Conservation (phyloP, 2,888 invertebrate species). For the Chrysodeixis includens region DNA sequence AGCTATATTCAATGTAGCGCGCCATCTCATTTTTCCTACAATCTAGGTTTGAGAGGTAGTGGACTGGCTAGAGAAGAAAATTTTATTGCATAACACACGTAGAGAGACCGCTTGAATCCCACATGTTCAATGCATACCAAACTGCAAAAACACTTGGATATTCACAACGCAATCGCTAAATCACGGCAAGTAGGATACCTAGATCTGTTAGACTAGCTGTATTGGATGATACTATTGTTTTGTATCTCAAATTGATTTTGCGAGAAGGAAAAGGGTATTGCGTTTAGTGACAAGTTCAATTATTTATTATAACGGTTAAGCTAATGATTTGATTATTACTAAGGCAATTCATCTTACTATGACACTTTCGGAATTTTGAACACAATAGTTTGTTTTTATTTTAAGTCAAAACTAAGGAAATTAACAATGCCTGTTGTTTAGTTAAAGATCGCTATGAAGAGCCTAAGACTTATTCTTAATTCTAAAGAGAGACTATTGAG, state of each 20-base stretch:
- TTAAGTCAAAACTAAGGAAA: too few relatives aligned
- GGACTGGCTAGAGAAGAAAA: conserved; percentile 42
- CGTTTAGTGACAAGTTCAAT: background rate
- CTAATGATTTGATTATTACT: too few relatives aligned
- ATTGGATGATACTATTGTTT: background rate
- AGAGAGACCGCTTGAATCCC: conserved; percentile 41
- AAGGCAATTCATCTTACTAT: too few relatives aligned
- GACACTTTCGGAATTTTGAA: too few relatives aligned
- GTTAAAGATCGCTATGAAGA: too few relatives aligned
- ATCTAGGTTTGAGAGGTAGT: too few relatives aligned
- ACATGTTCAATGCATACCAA: conserved; percentile 46
- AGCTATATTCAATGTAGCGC: too few relatives aligned
- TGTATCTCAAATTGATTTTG: background rate
- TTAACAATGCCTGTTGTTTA: too few relatives aligned
- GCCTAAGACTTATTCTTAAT: too few relatives aligned
- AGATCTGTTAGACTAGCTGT: conserved; percentile 14
- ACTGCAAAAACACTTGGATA: conserved; percentile 39
- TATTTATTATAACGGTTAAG: background rate
- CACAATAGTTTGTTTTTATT: too few relatives aligned
- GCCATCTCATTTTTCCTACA: too few relatives aligned
- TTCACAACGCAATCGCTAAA: conserved; percentile 32
- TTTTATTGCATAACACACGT: conserved; percentile 43
- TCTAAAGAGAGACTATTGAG: too few relatives aligned
- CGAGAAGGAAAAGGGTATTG: background rate
- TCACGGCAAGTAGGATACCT: conserved; percentile 40